phyloP scores from a whole-genome alignment of 2,113 vertebrate genomes.

The Psophia crepitans region DNA sequence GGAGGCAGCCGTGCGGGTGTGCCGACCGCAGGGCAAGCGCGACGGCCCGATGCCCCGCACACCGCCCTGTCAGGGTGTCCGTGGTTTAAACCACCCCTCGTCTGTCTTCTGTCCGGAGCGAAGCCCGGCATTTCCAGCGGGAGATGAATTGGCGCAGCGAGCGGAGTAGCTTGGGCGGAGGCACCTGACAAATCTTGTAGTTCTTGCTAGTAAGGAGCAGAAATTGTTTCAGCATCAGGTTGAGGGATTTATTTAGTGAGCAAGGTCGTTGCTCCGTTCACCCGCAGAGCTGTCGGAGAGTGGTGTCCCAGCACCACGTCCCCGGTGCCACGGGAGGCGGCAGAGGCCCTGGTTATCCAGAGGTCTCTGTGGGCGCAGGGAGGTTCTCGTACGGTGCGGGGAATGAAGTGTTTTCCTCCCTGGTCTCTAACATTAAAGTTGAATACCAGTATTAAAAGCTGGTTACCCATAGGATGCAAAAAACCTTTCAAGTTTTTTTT shows the following conservation, averaged over 20 bases:
- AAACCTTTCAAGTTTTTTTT: accelerated
- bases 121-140: accelerated
- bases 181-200: accelerated
- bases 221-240: accelerated
- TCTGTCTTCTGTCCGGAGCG: background rate
- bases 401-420: background rate
- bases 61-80: accelerated
- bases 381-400: no score
- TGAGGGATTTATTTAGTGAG: background rate
- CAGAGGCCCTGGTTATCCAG: accelerated
- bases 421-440: no score
- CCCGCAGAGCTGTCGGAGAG: no score
- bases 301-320: accelerated
- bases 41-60: accelerated
- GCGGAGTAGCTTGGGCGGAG: accelerated
- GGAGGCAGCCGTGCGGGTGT: background rate
- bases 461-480: background rate
- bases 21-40: accelerated
- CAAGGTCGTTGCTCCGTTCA: accelerated
- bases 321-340: background rate
- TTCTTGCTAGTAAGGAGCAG: background rate
- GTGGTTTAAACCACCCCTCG: accelerated
- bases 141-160: accelerated
- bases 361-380: no score
- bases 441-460: background rate